phyloP scores from a whole-genome alignment of 2,888 invertebrate species.

The Malachius bipustulatus region DNA sequence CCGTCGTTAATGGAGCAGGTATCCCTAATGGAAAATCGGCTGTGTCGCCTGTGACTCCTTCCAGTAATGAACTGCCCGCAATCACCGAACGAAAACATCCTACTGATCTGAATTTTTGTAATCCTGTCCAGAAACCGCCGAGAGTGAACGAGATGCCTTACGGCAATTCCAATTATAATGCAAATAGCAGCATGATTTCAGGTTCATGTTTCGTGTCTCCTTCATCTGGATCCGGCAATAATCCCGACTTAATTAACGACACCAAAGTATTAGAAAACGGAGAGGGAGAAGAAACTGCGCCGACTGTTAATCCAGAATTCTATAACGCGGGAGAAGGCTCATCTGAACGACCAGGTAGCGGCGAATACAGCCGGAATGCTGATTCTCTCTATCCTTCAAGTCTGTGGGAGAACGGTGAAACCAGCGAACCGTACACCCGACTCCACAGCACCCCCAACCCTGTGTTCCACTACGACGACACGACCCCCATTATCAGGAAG shows the following conservation, averaged over 20 bases:
- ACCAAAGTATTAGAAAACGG: constrained; percentile 54
- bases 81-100: constrained; percentile 35
- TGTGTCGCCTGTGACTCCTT: constrained; percentile 37
- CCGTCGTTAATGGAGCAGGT: constrained; percentile 43
- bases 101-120: constrained; percentile 40
- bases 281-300: constrained; percentile 32
- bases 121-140: constrained; percentile 63
- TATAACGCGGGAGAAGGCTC: constrained; percentile 29
- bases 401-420: constrained; percentile 53
- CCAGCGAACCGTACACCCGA: constrained; percentile 37
- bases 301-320: constrained; percentile 25
- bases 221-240: constrained; percentile 61
- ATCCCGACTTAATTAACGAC: constrained; percentile 78
- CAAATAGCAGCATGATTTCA: constrained; percentile 50
- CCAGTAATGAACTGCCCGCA: constrained; percentile 40
- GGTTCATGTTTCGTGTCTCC: constrained; percentile 62
- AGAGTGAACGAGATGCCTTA: constrained; percentile 56
- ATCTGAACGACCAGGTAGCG: constrained; percentile 49
- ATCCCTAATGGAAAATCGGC: constrained; percentile 40
- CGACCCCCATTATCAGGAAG: constrained; percentile 61
- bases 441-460: constrained; percentile 47
- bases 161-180: constrained; percentile 56
- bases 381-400: constrained; percentile 71
- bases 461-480: constrained; percentile 54
- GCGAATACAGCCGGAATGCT: constrained; percentile 65